These are phyloP conservation scores for Fundulus diaphanus DNA, from an alignment of 2,797 vertebrate genomes.

Conservation along the genomic window DNA sequence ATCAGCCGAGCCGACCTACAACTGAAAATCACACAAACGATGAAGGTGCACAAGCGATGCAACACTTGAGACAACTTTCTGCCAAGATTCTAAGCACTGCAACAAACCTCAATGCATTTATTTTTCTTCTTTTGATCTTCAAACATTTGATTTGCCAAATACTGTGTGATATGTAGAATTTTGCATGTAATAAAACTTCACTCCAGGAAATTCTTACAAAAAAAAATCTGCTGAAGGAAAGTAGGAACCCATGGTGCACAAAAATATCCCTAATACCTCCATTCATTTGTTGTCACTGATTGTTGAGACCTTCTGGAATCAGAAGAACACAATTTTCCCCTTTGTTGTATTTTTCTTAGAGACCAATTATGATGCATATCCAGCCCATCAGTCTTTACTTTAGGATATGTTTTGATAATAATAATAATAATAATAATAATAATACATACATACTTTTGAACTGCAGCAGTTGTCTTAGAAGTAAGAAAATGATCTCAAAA, in stretches of 20 bases:
- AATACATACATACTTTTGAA: no score
- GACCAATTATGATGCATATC: no score
- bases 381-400: no score
- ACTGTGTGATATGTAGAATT: background rate
- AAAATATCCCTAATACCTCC: background rate
- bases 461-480: no score
- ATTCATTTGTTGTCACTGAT: background rate
- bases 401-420: no score
- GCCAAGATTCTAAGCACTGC: background rate
- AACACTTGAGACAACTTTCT: background rate
- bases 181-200: background rate
- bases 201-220: background rate
- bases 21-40: slow-evolving; percentile 33
- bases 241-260: background rate
- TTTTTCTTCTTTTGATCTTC: slow-evolving; percentile 6
- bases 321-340: no score
- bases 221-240: background rate
- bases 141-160: background rate
- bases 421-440: no score
- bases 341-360: no score
- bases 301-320: no score
- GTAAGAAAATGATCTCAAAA: no score
- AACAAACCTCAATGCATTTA: background rate
- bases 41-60: background rate
- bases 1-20: slow-evolving; percentile 47